Percentiles rank a stretch among this genome's conserved stretches.
These are phyloP conservation scores for Sylvilagus bachmani DNA, from an alignment of 2,113 vertebrate genomes.

Conservation along the genomic window DNA sequence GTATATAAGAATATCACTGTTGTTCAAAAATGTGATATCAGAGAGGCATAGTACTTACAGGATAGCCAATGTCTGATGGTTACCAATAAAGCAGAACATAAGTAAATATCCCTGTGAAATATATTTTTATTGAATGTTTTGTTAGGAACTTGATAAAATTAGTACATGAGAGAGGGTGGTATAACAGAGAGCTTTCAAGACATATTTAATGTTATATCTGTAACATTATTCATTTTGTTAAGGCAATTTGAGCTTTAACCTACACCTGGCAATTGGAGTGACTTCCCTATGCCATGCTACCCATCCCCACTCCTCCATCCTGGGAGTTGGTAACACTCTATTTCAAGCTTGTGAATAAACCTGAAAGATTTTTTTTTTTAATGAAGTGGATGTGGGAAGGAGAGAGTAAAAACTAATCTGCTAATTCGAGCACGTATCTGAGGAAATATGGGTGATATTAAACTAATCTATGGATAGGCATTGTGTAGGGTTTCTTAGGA, in stretches of 20 bases:
- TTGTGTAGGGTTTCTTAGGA: neutral
- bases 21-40: neutral
- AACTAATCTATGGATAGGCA: neutral
- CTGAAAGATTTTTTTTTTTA: slow-evolving; percentile 30
- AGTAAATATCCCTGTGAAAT: neutral
- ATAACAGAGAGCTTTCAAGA: neutral
- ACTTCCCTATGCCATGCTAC: neutral
- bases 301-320: too few relatives aligned
- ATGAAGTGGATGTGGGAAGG: neutral
- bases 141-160: neutral
- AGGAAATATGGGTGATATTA: neutral
- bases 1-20: neutral
- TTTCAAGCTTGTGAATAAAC: slow-evolving; percentile 32
- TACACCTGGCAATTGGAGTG: neutral
- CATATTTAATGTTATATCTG: neutral
- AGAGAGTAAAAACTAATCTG: neutral
- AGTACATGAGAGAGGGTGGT: neutral
- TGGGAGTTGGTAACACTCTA: neutral
- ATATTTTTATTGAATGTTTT: slow-evolving; percentile 15
- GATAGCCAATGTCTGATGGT: neutral
- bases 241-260: slow-evolving; percentile 4
- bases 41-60: neutral
- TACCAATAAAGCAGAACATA: neutral
- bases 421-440: neutral
- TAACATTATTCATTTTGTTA: neutral